Evolutionary conservation across 2,888 invertebrate genomes (phyloP).

Genomic region (Ophion ventricosus): DNA sequence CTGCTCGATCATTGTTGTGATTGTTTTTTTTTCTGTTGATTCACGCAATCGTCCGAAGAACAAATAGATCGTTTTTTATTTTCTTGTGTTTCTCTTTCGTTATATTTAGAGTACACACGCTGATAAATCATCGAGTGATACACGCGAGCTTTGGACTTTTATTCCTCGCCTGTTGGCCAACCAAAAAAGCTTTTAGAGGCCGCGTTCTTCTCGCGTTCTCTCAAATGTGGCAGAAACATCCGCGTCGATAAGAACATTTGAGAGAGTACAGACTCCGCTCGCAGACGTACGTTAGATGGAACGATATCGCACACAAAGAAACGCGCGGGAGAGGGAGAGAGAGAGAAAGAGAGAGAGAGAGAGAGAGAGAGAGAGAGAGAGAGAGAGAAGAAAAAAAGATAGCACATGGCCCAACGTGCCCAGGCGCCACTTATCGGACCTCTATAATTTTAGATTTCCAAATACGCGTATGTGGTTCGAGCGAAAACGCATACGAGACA

Average conservation of each 20-base stretch:
- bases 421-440: conserved; percentile 69
- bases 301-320: conserved; percentile 44
- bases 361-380: conserved; percentile 34
- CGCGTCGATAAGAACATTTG: conserved; percentile 66
- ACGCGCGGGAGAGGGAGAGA: conserved; percentile 18
- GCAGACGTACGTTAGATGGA: conserved; percentile 20
- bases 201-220: conserved; percentile 19
- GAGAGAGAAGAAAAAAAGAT: conserved; percentile 19
- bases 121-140: conserved; percentile 9
- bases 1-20: neutral
- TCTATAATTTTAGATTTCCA: conserved; percentile 72
- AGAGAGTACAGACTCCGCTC: conserved; percentile 64
- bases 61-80: neutral
- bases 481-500: conserved; percentile 51
- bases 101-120: neutral
- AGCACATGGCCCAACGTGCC: conserved; percentile 64
- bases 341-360: conserved; percentile 13
- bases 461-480: conserved; percentile 64
- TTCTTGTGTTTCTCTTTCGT: neutral
- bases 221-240: conserved; percentile 58
- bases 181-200: conserved; percentile 57
- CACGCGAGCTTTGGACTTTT: conserved; percentile 11
- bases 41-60: neutral
- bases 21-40: neutral
- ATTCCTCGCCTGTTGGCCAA: neutral